Conservation (phyloP, 2,888 invertebrate species). For the Plebejus anna region DNA sequence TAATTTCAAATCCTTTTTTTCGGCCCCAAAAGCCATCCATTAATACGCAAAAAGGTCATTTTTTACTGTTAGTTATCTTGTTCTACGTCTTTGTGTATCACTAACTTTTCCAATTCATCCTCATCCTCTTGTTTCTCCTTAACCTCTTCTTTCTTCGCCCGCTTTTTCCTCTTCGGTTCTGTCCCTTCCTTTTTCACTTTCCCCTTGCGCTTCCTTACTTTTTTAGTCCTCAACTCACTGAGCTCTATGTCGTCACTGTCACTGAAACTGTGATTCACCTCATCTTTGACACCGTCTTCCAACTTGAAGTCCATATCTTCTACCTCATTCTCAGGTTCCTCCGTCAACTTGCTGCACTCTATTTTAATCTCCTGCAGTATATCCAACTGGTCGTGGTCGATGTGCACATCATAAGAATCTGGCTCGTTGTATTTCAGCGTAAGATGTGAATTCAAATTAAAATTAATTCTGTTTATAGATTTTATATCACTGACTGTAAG, state of each 20-base stretch:
- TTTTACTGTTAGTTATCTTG: no score
- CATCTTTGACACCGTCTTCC: conserved; percentile 16
- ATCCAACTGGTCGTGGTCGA: not conserved
- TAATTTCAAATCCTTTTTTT: no score
- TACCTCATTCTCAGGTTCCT: not conserved
- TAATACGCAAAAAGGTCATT: no score
- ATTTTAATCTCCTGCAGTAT: conserved; percentile 5
- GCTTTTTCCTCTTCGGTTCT: conserved; percentile 5
- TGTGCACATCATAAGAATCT: not conserved
- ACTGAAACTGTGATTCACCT: conserved; percentile 24
- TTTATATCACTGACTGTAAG: conserved; percentile 18
- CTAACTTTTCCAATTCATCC: conserved; percentile 23
- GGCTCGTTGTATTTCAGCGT: conserved; percentile 16
- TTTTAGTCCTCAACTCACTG: conserved; percentile 23
- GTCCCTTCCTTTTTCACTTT: conserved; percentile 21
- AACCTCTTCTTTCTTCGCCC: conserved; percentile 4
- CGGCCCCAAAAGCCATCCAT: no score
- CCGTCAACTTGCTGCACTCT: not conserved
- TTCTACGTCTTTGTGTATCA: not conserved
- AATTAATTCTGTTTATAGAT: conserved; percentile 19
- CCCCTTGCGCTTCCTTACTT: conserved; percentile 14
- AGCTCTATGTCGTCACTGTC: conserved; percentile 24
- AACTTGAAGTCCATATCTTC: conserved; percentile 6
- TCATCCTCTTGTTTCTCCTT: conserved; percentile 17
- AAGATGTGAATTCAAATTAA: conserved; percentile 9